Conservation (phyloP, 2,888 invertebrate species). For the Microdon myrmicae region DNA sequence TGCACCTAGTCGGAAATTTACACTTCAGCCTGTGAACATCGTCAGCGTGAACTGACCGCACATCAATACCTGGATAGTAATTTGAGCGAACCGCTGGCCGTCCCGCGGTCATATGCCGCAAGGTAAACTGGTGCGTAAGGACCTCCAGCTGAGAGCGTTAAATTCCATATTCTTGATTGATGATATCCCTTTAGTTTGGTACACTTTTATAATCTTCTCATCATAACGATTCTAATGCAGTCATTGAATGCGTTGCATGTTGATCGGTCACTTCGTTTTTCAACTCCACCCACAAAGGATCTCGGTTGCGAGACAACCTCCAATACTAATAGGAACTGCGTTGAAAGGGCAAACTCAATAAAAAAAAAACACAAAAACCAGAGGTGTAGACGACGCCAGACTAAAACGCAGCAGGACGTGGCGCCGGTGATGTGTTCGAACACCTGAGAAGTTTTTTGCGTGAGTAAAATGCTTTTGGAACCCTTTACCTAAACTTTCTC, state of each 20-base stretch:
- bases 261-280: constrained; percentile 28
- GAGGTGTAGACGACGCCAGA: constrained; percentile 20
- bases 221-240: constrained; percentile 18
- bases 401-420: constrained; percentile 41
- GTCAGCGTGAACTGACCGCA: background rate
- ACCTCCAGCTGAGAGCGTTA: constrained; percentile 47
- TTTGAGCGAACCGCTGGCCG: constrained; percentile 9
- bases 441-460: constrained; percentile 39
- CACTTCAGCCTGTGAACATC: constrained; percentile 34
- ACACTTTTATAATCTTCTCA: constrained; percentile 21
- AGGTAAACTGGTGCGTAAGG: constrained; percentile 36
- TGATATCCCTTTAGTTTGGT: constrained; percentile 32
- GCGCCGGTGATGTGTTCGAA: constrained; percentile 34
- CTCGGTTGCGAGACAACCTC: no score
- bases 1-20: constrained; percentile 19
- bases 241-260: constrained; percentile 19
- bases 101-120: constrained; percentile 23
- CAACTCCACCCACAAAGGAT: constrained; percentile 3
- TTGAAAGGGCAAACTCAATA: background rate
- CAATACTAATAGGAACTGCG: constrained; percentile 11
- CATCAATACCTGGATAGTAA: constrained; percentile 8
- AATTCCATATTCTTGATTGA: constrained; percentile 51
- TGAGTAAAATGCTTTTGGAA: constrained; percentile 3
- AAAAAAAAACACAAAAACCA: constrained; percentile 2
- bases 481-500: constrained; percentile 13